Percentiles rank a stretch among this genome's conserved stretches.
These are phyloP conservation scores for Melopsittacus undulatus DNA, from an alignment of 2,797 vertebrate genomes.

Conservation along the genomic window DNA sequence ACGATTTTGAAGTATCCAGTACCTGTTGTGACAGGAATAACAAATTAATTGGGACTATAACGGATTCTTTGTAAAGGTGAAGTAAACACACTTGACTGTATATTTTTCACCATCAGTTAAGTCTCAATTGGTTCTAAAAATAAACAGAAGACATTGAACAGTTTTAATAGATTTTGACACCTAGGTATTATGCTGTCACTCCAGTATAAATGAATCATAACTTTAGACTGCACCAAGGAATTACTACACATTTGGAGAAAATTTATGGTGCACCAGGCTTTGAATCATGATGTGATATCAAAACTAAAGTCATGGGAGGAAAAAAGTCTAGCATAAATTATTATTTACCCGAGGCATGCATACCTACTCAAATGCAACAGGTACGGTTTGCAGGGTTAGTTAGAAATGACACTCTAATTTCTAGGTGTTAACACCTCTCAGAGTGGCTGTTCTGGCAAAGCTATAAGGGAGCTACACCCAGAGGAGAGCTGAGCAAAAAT, in stretches of 20 bases:
- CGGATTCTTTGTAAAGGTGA: conserved; percentile 99
- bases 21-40: conserved; percentile 99
- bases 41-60: conserved; percentile 99
- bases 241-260: conserved; percentile 98
- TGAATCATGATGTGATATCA: conserved; percentile 98
- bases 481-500: neutral
- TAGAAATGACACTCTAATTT: conserved; percentile 58
- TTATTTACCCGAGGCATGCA: conserved; percentile 70
- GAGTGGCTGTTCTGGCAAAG: neutral
- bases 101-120: conserved; percentile 99
- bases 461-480: neutral
- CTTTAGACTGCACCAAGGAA: conserved; percentile 95
- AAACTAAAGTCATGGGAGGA: conserved; percentile 89
- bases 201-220: conserved; percentile 99
- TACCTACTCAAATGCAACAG: conserved; percentile 51
- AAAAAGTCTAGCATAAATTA: conserved; percentile 91
- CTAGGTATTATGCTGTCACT: conserved; percentile 99
- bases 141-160: conserved; percentile 99
- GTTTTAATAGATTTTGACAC: conserved; percentile 99
- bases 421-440: neutral
- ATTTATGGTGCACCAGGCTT: conserved; percentile 91
- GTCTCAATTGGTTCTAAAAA: conserved; percentile 99
- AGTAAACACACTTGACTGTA: conserved; percentile 99
- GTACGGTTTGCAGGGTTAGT: conserved; percentile 51
- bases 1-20: conserved; percentile 97